These are phyloP conservation scores for Phaonia tiefii DNA, from an alignment of 2,888 invertebrate species.

Conservation along the genomic window DNA sequence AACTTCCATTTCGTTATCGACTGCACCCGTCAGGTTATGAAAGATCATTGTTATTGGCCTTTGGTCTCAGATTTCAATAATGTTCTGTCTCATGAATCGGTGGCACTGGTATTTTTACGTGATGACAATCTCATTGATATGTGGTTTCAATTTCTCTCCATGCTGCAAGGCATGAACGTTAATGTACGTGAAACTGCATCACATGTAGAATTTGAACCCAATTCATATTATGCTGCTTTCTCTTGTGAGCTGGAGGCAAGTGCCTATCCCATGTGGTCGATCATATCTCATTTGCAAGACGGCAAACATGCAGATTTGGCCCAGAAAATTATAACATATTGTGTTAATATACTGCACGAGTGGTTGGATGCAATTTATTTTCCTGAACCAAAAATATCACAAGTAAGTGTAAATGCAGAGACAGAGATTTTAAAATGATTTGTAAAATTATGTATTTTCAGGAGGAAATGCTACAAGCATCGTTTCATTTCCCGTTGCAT, in stretches of 20 bases:
- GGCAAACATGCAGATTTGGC: conserved; percentile 88
- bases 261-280: conserved; percentile 98
- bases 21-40: conserved; percentile 95
- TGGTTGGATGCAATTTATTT: conserved; percentile 94
- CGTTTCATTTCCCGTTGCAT: conserved; percentile 98
- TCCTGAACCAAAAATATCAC: conserved; percentile 83
- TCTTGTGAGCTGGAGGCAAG: conserved; percentile 98
- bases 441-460: conserved; percentile 77
- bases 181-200: conserved; percentile 94
- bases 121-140: conserved; percentile 94
- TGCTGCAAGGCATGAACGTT: conserved; percentile 99
- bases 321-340: conserved; percentile 88
- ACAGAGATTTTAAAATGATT: too few relatives aligned
- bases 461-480: conserved; percentile 91
- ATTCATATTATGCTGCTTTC: conserved; percentile 98
- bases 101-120: conserved; percentile 93
- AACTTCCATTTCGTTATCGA: conserved; percentile 96
- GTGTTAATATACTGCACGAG: conserved; percentile 89
- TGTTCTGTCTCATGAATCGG: conserved; percentile 94
- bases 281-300: conserved; percentile 92
- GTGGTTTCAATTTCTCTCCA: conserved; percentile 97
- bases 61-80: conserved; percentile 98
- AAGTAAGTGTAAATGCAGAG: conserved; percentile 69
- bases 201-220: conserved; percentile 98
- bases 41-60: conserved; percentile 99